Conservation (phyloP, 2,888 invertebrate genomes). For the Germaria angustata region DNA sequence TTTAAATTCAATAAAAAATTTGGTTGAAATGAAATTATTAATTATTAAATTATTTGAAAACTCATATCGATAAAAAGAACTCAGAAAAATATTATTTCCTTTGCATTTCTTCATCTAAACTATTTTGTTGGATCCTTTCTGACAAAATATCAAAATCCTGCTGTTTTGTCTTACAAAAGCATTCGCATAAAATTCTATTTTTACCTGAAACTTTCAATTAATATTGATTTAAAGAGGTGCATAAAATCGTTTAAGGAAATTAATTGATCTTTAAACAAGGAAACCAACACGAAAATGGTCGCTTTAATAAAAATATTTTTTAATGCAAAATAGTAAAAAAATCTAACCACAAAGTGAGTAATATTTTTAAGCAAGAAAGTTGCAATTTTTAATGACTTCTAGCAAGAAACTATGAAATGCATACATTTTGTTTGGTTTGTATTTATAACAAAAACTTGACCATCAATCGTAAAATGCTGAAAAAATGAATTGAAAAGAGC, state of each 20-base stretch:
- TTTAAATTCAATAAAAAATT: no score
- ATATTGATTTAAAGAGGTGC: background rate
- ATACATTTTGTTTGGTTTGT: background rate
- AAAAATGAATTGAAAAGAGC: background rate
- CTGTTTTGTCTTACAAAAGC: no score
- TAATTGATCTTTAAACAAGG: background rate
- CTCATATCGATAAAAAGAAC: no score
- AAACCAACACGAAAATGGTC: background rate
- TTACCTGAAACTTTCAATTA: no score
- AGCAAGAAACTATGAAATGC: background rate
- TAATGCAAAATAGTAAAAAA: background rate
- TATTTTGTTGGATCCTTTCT: no score
- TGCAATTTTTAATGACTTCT: background rate
- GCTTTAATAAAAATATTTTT: no score
- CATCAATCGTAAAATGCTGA: background rate
- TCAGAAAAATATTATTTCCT: no score
- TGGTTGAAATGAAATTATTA: no score
- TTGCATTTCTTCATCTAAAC: no score
- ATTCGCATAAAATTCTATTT: no score
- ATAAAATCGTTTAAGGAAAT: background rate
- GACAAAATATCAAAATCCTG: no score
- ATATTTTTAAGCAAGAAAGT: background rate
- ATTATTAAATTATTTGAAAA: no score
- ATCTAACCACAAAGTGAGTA: slow-evolving; percentile 1
- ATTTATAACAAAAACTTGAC: background rate